Base-by-base conservation (phyloP, 2,888 invertebrate genomes). In the Hoplodrina blanda region DNA sequence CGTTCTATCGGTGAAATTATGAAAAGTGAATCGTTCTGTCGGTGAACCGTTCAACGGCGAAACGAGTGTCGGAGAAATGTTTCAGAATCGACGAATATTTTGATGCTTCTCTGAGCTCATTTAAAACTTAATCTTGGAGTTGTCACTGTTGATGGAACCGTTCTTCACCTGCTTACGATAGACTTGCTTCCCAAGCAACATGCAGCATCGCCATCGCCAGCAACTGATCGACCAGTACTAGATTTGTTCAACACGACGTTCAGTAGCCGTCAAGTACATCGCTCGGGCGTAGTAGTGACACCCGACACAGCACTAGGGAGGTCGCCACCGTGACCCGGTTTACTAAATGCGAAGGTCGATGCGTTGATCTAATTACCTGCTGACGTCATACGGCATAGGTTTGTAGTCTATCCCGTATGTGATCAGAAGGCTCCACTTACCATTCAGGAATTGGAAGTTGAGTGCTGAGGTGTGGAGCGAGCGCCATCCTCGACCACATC, bases 311-410 rank as follows among this genome's bases (percentile, higher is more conserved):
- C n/a, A n/a, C 50, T 13, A 8, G 20, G 4, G 56, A 68, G 82
- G 79, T 25, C 55, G 19, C 66, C 44, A 62, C 80, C 82, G 50
- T 81, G 79, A 66, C 76, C 76, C 19, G 62, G 61, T 70, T 54
- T 46, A 54, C 76, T 60, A 46, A 76, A 73, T 15, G 56, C 55
- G 62, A 73, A 78, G 73, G 76, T 19, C 56, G 41, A 15, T 52
- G 55, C 62, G 49, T n/a, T 61, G 78, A 78, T 78, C 78, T 73
- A 54, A 64, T 68, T 68, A 68, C 53, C 55, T 60, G 73, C 11
- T 61, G 62, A 57, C 60, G 63, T 61, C 63, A 62, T 17, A 15
- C 19, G 4, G 0, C 8, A 7, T 13, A 15, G 7, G 37, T 30
- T 2, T 11, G 25, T 41, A 8, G 50, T 20, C 56, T 50, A 50